These are phyloP conservation scores for Lasioglossum malachurum DNA, from an alignment of 2,888 invertebrate genomes.

Conservation along the genomic window DNA sequence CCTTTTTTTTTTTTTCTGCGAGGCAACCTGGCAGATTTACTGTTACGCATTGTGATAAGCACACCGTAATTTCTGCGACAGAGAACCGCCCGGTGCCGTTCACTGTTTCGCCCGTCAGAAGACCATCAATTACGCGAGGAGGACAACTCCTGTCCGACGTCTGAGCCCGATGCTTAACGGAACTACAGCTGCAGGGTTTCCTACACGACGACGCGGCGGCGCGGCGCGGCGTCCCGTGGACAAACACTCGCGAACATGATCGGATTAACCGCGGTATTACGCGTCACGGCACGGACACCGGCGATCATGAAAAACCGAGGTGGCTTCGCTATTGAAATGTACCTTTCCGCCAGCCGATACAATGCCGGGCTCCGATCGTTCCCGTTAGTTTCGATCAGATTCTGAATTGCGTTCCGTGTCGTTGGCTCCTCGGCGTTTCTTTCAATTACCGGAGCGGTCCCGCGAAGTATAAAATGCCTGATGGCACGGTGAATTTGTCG, in stretches of 20 bases:
- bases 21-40: constrained; percentile 41
- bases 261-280: constrained; percentile 28
- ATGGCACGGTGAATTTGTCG: neutral
- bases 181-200: constrained; percentile 25
- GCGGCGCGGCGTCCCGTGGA: neutral
- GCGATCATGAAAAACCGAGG: constrained; percentile 26
- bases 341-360: constrained; percentile 5
- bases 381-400: constrained; percentile 31
- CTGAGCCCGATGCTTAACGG: constrained; percentile 30
- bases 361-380: constrained; percentile 18
- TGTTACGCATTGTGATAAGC: constrained; percentile 57
- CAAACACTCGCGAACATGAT: constrained; percentile 33
- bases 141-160: constrained; percentile 19
- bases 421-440: constrained; percentile 1
- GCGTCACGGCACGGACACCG: constrained; percentile 22
- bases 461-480: constrained; percentile 6
- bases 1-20: neutral
- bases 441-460: neutral
- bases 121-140: constrained; percentile 56
- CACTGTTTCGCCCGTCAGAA: constrained; percentile 19
- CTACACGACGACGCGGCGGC: neutral
- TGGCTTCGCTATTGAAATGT: constrained; percentile 7
- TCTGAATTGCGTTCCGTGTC: constrained; percentile 16
- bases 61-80: constrained; percentile 32
- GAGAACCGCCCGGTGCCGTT: constrained; percentile 11